A percentile compares a stretch with the other conserved stretches of the same genome.
Conservation (phyloP, 2,888 invertebrate genomes). For the Nemurella pictetii region DNA sequence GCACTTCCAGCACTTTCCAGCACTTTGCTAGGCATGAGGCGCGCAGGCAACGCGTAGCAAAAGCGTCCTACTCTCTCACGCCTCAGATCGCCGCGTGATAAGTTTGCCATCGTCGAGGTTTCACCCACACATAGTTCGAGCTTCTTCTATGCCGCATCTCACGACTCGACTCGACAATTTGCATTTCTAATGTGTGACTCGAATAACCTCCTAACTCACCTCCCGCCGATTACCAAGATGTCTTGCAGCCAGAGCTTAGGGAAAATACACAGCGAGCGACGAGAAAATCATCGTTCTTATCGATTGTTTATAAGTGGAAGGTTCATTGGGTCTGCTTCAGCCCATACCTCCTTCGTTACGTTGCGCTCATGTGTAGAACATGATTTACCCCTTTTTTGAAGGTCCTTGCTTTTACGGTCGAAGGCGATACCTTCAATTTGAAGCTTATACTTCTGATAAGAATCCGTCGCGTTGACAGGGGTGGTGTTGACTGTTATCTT, state of each 20-base stretch:
- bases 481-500: neutral
- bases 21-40: no score
- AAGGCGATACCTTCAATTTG: no score
- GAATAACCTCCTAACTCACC: constrained; percentile 7
- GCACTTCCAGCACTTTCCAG: no score
- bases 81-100: constrained; percentile 1
- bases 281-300: neutral
- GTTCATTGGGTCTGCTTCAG: neutral
- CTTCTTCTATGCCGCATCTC: constrained; percentile 17
- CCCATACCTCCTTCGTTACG: neutral
- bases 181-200: constrained; percentile 40
- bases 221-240: neutral
- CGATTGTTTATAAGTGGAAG: neutral
- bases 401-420: no score
- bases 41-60: neutral
- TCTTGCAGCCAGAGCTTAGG: no score
- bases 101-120: neutral
- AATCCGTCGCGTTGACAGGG: neutral
- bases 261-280: neutral
- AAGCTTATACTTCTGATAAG: no score
- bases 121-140: constrained; percentile 18
- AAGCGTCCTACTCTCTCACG: neutral
- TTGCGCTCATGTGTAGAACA: no score
- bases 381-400: no score
- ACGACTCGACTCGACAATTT: constrained; percentile 34